Base-by-base conservation (phyloP, 1,140 invertebrate species). In the Temnothorax longispinosus region DNA sequence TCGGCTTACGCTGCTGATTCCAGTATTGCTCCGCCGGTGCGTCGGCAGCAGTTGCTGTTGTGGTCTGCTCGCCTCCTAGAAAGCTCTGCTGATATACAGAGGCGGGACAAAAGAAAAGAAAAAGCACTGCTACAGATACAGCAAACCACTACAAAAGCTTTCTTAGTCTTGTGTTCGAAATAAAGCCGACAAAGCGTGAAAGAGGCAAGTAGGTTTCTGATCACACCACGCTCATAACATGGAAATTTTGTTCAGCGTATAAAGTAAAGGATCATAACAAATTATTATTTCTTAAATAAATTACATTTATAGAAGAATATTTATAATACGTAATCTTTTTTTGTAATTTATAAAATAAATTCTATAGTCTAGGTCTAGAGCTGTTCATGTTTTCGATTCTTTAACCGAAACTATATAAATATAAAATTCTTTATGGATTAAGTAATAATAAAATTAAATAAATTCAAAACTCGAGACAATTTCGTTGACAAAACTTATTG, bases 61-160 rank as follows among this genome's bases (percentile, higher is more conserved):
- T 80, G 92, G 92, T 92, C 90, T 94, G 93, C 88, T 95, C 94
- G 93, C 94, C 93, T 95, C 94, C 94, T 95, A 95, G 92, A 95
- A 95, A 95, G 93, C 94, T 95, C 94, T 95, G 94, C 92, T 94
- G 92, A 93, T 94, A 93, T 95, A 95, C 93, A 95, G 94, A 94
- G 93, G 92, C 91, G 89, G 92, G 89, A 92, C 91, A 94, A 93
- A 93, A 94, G 91, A 94, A 94, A 94, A 94, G 91, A 94, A 94
- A 94, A 94, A 91, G 94, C 93, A 90, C 89, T 89, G 93, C 94
- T 95, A 95, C 94, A 95, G 94, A 95, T 94, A 95, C 92, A 91
- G 92, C 94, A 95, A 93, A 94, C 93, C 92, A 95, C 93, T 94
- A 95, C 94, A 77, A 78, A 93, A 94, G 93, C 93, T 88, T 92